phyloP scores from a whole-genome alignment of 2,113 vertebrate genomes.

The Chauna torquata region DNA sequence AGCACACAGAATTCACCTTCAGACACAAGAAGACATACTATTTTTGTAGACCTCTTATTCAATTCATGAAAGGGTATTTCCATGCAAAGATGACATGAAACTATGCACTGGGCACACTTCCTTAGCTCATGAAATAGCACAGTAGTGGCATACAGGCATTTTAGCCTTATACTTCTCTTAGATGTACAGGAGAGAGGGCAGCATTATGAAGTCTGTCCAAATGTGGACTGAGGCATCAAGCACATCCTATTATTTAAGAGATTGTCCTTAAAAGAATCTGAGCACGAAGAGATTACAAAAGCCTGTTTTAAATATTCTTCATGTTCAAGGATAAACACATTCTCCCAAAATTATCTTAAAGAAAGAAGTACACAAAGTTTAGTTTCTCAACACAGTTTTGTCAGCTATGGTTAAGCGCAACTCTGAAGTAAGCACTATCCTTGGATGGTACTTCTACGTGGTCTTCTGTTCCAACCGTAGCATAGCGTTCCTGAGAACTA shows the following conservation, averaged over 20 bases:
- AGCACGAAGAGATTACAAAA: background rate
- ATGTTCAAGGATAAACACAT: background rate
- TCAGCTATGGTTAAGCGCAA: background rate
- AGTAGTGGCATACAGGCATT: background rate
- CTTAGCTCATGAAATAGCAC: background rate
- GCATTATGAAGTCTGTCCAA: background rate
- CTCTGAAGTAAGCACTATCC: background rate
- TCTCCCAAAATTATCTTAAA: background rate
- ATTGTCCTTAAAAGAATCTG: background rate
- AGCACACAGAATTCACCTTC: slow-evolving; percentile 94
- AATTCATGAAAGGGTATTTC: background rate
- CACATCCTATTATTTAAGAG: background rate
- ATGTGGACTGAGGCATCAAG: background rate
- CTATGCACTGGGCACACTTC: background rate
- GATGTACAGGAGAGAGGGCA: background rate
- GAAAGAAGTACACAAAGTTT: background rate
- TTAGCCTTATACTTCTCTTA: background rate
- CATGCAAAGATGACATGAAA: background rate
- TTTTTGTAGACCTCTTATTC: background rate
- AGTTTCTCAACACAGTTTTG: background rate
- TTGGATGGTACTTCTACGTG: background rate
- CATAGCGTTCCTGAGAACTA: background rate
- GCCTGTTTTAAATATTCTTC: background rate
- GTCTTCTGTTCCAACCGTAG: background rate
- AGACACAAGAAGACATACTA: slow-evolving; percentile 33